phyloP scores from a whole-genome alignment of 2,113 vertebrate genomes.

The Pangasianodon hypophthalmus region DNA sequence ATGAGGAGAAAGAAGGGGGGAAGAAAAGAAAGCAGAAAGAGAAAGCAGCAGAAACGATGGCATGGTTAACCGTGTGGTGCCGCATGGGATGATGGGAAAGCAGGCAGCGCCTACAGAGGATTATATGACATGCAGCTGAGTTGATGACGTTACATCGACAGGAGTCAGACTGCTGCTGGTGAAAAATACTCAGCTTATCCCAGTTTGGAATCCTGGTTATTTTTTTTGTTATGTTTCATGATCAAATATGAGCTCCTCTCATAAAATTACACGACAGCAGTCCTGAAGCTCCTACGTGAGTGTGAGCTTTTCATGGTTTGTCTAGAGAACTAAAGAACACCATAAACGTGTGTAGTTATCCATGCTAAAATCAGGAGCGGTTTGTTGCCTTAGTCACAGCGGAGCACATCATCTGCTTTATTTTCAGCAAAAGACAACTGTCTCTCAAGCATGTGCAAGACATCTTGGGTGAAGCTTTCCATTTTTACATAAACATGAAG shows the following conservation, averaged over 20 bases:
- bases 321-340: background rate
- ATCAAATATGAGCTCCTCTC: constrained; percentile 37
- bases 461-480: constrained; percentile 13
- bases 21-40: constrained; percentile 15
- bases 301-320: constrained; percentile 1
- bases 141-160: constrained; percentile 78
- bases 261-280: background rate
- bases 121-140: constrained; percentile 81
- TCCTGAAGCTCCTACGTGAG: constrained; percentile 18
- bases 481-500: constrained; percentile 4
- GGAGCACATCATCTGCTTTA: constrained; percentile 18
- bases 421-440: constrained; percentile 23
- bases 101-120: constrained; percentile 77
- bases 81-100: constrained; percentile 75
- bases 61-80: constrained; percentile 71
- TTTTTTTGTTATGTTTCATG: constrained; percentile 52
- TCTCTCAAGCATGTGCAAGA: constrained; percentile 14
- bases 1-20: constrained; percentile 48
- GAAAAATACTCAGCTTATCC: constrained; percentile 75
- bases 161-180: constrained; percentile 74
- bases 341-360: constrained; percentile 15
- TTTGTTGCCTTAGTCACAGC: constrained; percentile 20
- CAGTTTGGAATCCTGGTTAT: constrained; percentile 44
- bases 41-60: constrained; percentile 69
- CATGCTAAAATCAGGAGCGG: constrained; percentile 20